These are phyloP conservation scores for Murina feae DNA, from an alignment of 2,113 vertebrate species.

Conservation along the genomic window DNA sequence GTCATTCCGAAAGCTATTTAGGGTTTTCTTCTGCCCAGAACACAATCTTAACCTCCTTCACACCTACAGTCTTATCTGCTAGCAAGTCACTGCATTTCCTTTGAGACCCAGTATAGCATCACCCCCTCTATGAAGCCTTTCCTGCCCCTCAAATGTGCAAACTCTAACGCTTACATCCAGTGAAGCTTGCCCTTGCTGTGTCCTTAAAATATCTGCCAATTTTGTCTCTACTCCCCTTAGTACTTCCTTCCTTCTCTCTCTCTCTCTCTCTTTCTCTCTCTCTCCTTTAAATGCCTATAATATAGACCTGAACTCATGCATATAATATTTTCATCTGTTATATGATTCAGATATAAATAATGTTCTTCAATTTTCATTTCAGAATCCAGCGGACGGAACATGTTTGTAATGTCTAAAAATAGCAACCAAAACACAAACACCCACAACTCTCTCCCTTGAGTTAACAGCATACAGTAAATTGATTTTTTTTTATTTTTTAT, in stretches of 20 bases:
- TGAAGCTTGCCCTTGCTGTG: background rate
- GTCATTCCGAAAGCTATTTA: background rate
- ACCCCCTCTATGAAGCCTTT: background rate
- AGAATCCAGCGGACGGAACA: slow-evolving; percentile 59
- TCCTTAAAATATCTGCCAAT: background rate
- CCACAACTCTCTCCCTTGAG: slow-evolving; percentile 43
- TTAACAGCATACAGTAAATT: slow-evolving; percentile 38
- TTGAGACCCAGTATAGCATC: background rate
- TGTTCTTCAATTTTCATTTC: slow-evolving; percentile 53
- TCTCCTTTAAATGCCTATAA: background rate
- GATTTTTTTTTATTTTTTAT: background rate
- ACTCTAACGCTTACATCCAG: background rate
- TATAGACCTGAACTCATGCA: slow-evolving; percentile 11
- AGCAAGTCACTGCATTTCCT: background rate
- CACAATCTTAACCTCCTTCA: background rate
- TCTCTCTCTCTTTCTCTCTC: background rate
- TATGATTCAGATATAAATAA: slow-evolving; percentile 60
- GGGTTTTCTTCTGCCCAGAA: background rate
- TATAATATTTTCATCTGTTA: slow-evolving; percentile 33
- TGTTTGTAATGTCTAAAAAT: slow-evolving; percentile 68
- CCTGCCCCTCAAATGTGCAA: background rate
- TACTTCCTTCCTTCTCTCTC: background rate
- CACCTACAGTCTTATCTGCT: background rate
- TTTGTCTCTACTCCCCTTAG: background rate
- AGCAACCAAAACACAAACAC: slow-evolving; percentile 68